Base-by-base conservation (phyloP, 2,113 vertebrate species). In the Maccullochella peelii region DNA sequence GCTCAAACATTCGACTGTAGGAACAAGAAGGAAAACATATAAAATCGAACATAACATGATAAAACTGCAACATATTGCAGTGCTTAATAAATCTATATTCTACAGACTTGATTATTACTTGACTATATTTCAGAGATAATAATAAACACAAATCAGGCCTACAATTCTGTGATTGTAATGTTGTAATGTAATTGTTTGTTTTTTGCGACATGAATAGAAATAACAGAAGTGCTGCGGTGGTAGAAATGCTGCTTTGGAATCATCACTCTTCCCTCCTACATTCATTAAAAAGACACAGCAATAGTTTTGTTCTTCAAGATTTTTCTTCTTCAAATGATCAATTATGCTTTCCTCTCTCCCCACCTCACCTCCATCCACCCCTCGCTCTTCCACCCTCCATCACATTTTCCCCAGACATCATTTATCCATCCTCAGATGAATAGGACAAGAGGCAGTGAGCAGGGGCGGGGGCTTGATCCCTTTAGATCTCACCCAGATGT, bases 401-500 rank as follows among this genome's bases (percentile, higher is more conserved):
- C 61, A 52, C 57, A 36, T 75, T 52, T 65, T 52, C 81, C 75
- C 62, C 54, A 40, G 54, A 85, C 67, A 59, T 23, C 33, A 62
- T 65, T 61, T 63, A 50, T 77, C 58, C 59, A 18, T 50, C 14
- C 52, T 72, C 79, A 52, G 57, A 70, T 78, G 77, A 83, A 78
- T n/a, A 65, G 79, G 65, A 77, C 67, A 44, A 58, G 77, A 67
- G 73, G 67, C 55, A 57, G 23, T 0, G 61, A 16, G 57, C n/a
- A 10, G 12, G 3, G 23, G n/a, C n/a, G n/a, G 16, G 47, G 27
- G 3, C 3, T 25, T 6, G 50, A 27, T 63, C 88, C 73, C 80
- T 68, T 92, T 57, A 89, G 86, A 88, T 90, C 90, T 82, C 80
- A 33, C 79, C 77, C 88, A 91, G 89, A 88, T 90, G 86, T 79